Base-by-base conservation (phyloP, 2,797 vertebrate genomes). In the Galaxias olidus region DNA sequence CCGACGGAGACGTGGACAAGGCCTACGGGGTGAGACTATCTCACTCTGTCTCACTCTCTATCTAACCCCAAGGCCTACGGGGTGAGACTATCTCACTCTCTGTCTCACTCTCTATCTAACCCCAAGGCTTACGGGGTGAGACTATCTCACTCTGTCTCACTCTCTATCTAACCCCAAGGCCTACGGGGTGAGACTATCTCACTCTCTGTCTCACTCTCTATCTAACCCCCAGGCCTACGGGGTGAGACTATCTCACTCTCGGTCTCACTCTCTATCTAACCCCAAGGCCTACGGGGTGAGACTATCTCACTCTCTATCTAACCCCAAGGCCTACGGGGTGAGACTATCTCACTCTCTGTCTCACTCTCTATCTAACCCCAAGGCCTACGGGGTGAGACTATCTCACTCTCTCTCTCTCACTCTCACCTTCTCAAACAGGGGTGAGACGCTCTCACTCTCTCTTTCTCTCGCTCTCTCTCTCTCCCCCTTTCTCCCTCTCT, bases 1-100 rank as follows among this genome's bases (percentile, higher is more conserved):
- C 94, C 0, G 46, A 83, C 0, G 96, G 94, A 69, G 85, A 96
- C 59, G 67, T 97, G 74, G 89, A 96, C 49, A 76, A 41, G 43
- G 97, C 97, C 4, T 92, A 92, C 45, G 80, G 76, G 62, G 97
- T 97, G 56, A 77, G 81, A 20, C 10, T 0, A 13, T 49, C 48
- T 15, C 30, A n/a, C 40, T 15, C 42, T 44, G n/a, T 41, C 74
- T 66, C 0, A 9, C 41, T 45, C 14, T 48, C 13, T 58, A 4
- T 47, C 59, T 14, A 11, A 50, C 13, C 46, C 41, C n/a, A 3
- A n/a, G 15, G 13, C 41, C 43, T 18, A 47, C 46, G n/a, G 18
- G 50, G 12, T 14, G 20, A 61, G 13, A 17, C 17, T 12, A 40
- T 48, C 58, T 30, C 69, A 15, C 10, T 10, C 20, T 49, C 1